A percentile compares a stretch with the other conserved stretches of the same genome.
Conservation (phyloP, 2,113 vertebrate species). For the Prinia subflava region DNA sequence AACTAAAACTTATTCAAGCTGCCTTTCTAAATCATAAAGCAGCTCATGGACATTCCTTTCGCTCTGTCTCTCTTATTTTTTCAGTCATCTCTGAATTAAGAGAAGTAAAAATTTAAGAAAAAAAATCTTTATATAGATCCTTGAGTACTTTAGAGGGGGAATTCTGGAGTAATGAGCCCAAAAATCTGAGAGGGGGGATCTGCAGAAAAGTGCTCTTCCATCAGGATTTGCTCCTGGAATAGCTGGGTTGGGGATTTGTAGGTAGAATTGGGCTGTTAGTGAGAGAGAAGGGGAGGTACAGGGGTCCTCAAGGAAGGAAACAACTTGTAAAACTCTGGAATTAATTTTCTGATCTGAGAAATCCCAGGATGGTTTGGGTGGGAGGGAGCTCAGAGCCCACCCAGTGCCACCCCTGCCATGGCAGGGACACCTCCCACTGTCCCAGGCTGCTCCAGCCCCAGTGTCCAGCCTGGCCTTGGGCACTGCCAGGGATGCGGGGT, state of each 20-base stretch:
- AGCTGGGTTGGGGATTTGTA: neutral
- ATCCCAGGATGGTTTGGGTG: neutral
- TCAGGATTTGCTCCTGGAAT: neutral
- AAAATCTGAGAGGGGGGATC: neutral
- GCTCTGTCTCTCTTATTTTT: neutral
- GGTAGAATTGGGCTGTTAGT: neutral
- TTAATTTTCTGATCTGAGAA: neutral
- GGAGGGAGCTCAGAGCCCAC: fast-evolving
- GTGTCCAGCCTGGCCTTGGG: fast-evolving
- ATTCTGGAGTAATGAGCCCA: neutral
- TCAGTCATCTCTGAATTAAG: neutral
- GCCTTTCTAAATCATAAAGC: conserved; percentile 15
- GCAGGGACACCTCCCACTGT: neutral
- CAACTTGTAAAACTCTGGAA: neutral
- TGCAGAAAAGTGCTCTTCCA: neutral
- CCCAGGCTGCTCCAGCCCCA: neutral
- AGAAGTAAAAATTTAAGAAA: neutral
- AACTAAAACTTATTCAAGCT: neutral
- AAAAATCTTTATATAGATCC: neutral
- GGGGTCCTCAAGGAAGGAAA: neutral
- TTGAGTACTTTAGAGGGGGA: neutral
- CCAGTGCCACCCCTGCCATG: neutral
- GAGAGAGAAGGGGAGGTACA: neutral
- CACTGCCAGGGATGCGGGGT: neutral
- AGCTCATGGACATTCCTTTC: neutral